phyloP scores from a whole-genome alignment of 2,888 invertebrate species.

The Drosophila quinaria region DNA sequence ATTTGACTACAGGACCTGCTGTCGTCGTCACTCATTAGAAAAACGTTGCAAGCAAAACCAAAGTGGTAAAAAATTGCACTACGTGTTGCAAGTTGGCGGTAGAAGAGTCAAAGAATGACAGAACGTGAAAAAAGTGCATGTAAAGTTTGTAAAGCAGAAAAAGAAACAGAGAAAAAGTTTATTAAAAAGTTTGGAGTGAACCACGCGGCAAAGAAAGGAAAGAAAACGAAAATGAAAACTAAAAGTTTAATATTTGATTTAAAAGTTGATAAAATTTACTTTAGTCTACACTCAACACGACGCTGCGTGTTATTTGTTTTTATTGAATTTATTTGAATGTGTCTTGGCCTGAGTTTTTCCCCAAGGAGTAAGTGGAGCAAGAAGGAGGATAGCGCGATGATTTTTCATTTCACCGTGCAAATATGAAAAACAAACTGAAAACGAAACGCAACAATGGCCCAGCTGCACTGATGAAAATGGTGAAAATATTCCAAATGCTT shows the following conservation, averaged over 20 bases:
- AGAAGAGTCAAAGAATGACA: slow-evolving; percentile 3
- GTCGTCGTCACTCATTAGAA: slow-evolving; percentile 77
- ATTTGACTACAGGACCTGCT: slow-evolving; percentile 59
- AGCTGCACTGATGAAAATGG: slow-evolving; percentile 19
- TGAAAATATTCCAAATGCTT: slow-evolving; percentile 60
- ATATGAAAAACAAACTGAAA: slow-evolving; percentile 75
- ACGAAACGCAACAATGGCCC: slow-evolving; percentile 47
- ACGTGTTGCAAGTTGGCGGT: slow-evolving; percentile 65
- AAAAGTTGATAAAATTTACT: slow-evolving; percentile 79
- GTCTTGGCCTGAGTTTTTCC: slow-evolving; percentile 37
- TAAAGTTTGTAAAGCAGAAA: slow-evolving; percentile 63
- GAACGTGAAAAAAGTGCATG: slow-evolving; percentile 51
- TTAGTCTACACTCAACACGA: slow-evolving; percentile 70
- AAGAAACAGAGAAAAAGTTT: slow-evolving; percentile 67
- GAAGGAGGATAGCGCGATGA: slow-evolving; percentile 44
- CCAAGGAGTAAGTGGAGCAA: background rate
- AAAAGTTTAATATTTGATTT: slow-evolving; percentile 81
- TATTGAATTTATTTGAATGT: slow-evolving; percentile 75
- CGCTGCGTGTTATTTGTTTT: slow-evolving; percentile 65
- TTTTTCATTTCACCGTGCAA: slow-evolving; percentile 78
- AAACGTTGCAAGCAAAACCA: slow-evolving; percentile 65
- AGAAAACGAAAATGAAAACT: slow-evolving; percentile 47
- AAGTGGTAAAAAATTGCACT: slow-evolving; percentile 72
- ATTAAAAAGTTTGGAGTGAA: slow-evolving; percentile 73
- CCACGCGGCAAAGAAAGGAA: slow-evolving; percentile 51